Evolutionary conservation across 2,113 vertebrate species (phyloP), one percentile per base, ranked within the genome.

Genomic region (Rhinopithecus roxellana): DNA sequence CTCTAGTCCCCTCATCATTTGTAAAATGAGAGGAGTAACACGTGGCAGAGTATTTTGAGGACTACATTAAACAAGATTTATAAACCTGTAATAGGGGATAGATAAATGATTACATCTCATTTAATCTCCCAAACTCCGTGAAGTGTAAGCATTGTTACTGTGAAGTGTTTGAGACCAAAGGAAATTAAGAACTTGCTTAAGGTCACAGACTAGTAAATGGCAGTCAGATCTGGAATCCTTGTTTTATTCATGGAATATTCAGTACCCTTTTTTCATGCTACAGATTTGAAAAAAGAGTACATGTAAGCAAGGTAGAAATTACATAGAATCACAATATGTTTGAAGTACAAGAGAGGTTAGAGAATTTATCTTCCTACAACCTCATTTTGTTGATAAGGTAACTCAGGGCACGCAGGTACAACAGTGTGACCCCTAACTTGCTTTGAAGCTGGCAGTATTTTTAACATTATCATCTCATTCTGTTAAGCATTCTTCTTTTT

Each of bases 391-490:
- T 64, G 59, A 11, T 72, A 20, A 52, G 22, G 3, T n/a, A 30
- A 48, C 72, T 57, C n/a, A 57, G 32, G 11, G 5, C 43, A 23
- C 14, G 59, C 45, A 59, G 1, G 52, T 40, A 50, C 20, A 57
- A 32, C 57, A 8, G 7, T 48, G 40, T 59, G 78, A 74, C 48
- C 55, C 23, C 23, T 40, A 57, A 75, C 40, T 90, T 74, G 43
- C 88, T 89, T 89, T 92, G 45, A 92, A 43, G 32, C 57, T 64
- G 67, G 32, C 8, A 55, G 12, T 16, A 69, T 92, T 96, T 95
- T 94, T 55, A 82, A 92, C n/a, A 32, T 84, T 70, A 48, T 75
- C 72, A 22, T 90, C 59, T 32, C 27, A 74, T 38, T 20, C 77
- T 87, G 43, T 27, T 69, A 38, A 27, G 55, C 32, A 4, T 67